Conservation (phyloP, 2,113 vertebrate species). For the Scytalopus superciliaris region DNA sequence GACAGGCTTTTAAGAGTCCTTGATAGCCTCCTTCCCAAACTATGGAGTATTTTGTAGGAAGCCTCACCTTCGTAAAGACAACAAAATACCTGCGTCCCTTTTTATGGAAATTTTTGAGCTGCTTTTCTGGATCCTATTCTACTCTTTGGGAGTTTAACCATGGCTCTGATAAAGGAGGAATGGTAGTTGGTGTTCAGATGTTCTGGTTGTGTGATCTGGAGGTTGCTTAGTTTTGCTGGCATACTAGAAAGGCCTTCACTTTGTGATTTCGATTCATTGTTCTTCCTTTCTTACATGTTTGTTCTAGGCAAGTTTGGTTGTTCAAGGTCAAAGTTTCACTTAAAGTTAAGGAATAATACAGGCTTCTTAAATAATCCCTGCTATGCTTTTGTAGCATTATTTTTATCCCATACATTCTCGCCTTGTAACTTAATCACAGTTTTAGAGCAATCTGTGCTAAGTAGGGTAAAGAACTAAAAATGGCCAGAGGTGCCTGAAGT, state of each 20-base stretch:
- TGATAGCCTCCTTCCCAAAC: neutral
- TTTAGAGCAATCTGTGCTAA: neutral
- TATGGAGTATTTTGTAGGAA: neutral
- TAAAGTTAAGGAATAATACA: neutral
- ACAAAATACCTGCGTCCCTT: neutral
- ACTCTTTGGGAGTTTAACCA: neutral
- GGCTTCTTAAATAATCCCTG: neutral
- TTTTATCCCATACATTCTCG: neutral
- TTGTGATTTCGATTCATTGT: neutral
- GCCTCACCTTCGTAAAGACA: neutral
- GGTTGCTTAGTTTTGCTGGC: neutral
- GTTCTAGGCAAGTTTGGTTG: neutral
- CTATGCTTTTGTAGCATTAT: neutral
- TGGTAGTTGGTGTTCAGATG: neutral
- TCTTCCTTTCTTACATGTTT: neutral
- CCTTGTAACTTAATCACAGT: neutral
- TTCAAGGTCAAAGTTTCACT: neutral
- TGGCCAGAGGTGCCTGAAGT: neutral
- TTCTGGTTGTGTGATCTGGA: neutral
- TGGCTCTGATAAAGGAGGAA: neutral
- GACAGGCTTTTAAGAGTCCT: neutral
- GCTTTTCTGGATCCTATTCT: neutral
- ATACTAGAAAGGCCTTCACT: too few species aligned
- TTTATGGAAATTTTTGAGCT: neutral
- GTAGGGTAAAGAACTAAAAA: conserved; percentile 4